Evolutionary conservation across 2,113 vertebrate genomes (phyloP).

Genomic region (Micromys minutus): DNA sequence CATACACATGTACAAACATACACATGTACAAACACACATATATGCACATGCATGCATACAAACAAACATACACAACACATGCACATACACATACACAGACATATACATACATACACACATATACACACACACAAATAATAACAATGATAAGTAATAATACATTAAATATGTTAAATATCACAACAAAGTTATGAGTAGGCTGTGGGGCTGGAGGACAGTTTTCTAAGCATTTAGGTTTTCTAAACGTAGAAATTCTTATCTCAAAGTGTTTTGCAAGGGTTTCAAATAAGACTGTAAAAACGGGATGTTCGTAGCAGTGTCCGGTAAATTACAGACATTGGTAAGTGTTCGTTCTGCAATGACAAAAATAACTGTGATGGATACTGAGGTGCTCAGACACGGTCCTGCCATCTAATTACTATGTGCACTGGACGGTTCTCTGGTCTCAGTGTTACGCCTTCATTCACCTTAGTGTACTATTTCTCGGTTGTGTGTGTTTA

Average conservation of each 20-base stretch:
- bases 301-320: neutral
- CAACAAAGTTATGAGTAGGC: neutral
- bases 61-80: no score
- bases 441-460: constrained; percentile 26
- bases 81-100: no score
- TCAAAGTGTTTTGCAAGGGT: constrained; percentile 21
- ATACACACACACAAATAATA: neutral
- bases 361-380: neutral
- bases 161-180: neutral
- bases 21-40: neutral
- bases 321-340: constrained; percentile 21
- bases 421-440: constrained; percentile 22
- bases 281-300: constrained; percentile 46
- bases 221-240: neutral
- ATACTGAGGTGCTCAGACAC: neutral
- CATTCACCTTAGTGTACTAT: constrained; percentile 49
- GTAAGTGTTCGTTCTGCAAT: constrained; percentile 31
- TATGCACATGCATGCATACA: no score
- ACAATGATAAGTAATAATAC: neutral
- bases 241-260: constrained; percentile 1
- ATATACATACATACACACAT: no score
- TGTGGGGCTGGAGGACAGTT: neutral
- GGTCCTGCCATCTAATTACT: constrained; percentile 32
- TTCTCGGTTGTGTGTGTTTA: constrained; percentile 13
- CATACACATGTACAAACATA: no score